These are phyloP conservation scores for Threskiornis aethiopicus DNA, from an alignment of 2,797 vertebrate species.

Conservation along the genomic window DNA sequence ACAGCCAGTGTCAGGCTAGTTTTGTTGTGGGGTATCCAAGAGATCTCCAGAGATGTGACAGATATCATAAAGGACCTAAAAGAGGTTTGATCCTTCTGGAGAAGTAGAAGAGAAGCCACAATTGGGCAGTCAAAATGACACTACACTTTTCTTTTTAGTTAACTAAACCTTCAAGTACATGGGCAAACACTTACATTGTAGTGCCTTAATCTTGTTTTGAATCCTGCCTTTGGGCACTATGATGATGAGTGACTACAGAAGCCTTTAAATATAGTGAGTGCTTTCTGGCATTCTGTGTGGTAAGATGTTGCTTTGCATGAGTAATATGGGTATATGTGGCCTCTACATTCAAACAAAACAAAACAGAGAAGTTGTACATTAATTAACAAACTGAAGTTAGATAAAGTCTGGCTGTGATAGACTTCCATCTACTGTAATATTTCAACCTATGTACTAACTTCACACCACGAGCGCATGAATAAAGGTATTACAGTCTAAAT, in stretches of 20 bases:
- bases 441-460: neutral
- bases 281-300: neutral
- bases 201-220: neutral
- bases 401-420: neutral
- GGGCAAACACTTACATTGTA: neutral
- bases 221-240: neutral
- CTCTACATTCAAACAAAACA: neutral
- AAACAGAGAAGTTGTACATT: neutral
- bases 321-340: neutral
- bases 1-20: neutral
- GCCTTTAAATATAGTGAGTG: neutral
- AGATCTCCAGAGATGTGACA: neutral
- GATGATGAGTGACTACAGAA: neutral
- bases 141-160: neutral
- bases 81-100: neutral
- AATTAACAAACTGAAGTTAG: neutral
- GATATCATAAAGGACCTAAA: neutral
- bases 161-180: neutral
- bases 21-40: neutral
- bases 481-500: neutral
- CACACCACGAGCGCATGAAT: neutral
- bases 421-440: neutral
- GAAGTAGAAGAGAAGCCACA: neutral
- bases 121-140: neutral
- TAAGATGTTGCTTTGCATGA: neutral